Base-by-base conservation (phyloP, 2,113 vertebrate genomes). In the Cinclus cinclus region DNA sequence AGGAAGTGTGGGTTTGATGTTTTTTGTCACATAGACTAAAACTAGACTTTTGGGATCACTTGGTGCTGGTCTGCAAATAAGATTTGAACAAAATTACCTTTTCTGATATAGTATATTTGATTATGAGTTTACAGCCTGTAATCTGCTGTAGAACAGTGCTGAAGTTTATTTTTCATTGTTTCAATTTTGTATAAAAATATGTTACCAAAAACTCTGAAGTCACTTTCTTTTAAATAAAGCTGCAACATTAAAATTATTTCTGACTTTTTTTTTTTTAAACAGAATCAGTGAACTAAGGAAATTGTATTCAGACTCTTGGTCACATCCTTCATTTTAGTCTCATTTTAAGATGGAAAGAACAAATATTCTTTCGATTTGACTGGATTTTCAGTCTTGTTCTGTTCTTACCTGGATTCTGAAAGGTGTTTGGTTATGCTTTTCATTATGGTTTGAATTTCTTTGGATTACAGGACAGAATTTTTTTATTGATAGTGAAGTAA, bases 171-270 rank as follows among this genome's bases (percentile, higher is more conserved):
- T 95, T 89, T 88, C 35, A 5, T 73, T 94, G 56, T 88, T 81
- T 73, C 23, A 42, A 11, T 68, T 94, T 96, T 93, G 68, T 95
- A 88, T 81, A 0, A 39, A 83, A 21, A 65, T 15, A 7, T 87
- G 39, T 91, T 87, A 64, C 52, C 58, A 83, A 77, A 70, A 94
- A 67, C 20, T 67, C 8, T 11, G 8, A 90, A 75, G 47, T 74
- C 39, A 63, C 78, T 95, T 94, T 65, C 59, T 92, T 91, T 67
- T 39, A 88, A 96, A 96, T 97, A 97, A 97, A 96, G 35, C 35
- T 37, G 35, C 35, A 88, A 79, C 14, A 27, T 89, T 63, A 69
- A 92, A 87, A 41, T 52, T 15, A 21, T 19, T 73, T 85, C 35
- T 47, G 60, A 5, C 22, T 16, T 49, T 58, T 58, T 49, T 42